phyloP scores from a whole-genome alignment of 2,888 invertebrate genomes.

The Cataglyphis livida region DNA sequence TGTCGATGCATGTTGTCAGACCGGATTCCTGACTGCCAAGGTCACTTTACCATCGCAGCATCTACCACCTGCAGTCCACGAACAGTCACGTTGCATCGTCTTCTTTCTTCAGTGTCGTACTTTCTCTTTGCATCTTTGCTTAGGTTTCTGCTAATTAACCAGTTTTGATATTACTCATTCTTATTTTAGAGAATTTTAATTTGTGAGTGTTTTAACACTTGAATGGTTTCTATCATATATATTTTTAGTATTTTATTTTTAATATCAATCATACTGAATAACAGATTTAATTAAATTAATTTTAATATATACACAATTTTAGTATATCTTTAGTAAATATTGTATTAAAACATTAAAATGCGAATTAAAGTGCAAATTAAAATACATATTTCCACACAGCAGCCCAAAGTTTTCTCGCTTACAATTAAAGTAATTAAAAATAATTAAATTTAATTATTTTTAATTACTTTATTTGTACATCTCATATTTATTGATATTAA shows the following conservation, averaged over 20 bases:
- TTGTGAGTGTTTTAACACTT: neutral
- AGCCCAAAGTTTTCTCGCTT: neutral
- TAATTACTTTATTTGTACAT: neutral
- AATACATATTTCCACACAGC: neutral
- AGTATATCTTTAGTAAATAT: neutral
- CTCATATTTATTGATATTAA: neutral
- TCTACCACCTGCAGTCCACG: slow-evolving; percentile 55
- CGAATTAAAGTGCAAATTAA: neutral
- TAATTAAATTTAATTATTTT: neutral
- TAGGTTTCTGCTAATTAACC: neutral
- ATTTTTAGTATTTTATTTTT: neutral
- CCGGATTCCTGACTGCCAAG: slow-evolving; percentile 84
- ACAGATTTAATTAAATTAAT: neutral
- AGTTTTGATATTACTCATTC: slow-evolving; percentile 6
- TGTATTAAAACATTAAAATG: neutral
- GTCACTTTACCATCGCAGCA: slow-evolving; percentile 74
- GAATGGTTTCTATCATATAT: neutral
- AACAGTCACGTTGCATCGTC: slow-evolving; percentile 59
- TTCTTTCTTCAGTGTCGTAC: slow-evolving; percentile 34
- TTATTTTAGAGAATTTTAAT: slow-evolving; percentile 1
- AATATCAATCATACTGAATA: neutral
- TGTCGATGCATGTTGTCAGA: slow-evolving; percentile 81
- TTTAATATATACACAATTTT: neutral
- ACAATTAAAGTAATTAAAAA: no score
- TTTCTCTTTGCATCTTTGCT: neutral